Evolutionary conservation across 2,113 vertebrate genomes (phyloP).

Genomic region (Plecotus auritus): DNA sequence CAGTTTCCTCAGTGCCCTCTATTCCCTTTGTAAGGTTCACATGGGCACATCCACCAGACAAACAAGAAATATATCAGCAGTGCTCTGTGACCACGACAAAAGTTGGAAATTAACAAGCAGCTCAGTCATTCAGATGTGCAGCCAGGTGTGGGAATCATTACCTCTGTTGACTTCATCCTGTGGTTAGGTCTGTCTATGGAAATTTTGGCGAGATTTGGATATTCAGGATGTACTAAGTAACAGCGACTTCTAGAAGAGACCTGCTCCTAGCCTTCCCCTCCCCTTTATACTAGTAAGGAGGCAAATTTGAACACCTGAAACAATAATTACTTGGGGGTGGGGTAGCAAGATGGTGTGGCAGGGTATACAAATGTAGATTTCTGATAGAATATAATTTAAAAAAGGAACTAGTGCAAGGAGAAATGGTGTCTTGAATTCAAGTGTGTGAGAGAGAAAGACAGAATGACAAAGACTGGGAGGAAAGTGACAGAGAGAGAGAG

Average conservation of each 20-base stretch:
- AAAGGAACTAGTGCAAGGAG: not conserved
- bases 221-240: not conserved
- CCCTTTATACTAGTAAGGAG: not conserved
- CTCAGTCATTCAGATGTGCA: not conserved
- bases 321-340: not conserved
- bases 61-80: not conserved
- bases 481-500: not conserved
- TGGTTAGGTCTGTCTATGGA: not conserved
- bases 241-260: not conserved
- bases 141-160: not conserved
- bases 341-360: not conserved
- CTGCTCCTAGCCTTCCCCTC: not conserved
- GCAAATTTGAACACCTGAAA: not conserved
- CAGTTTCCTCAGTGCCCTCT: not conserved
- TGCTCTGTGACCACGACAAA: not conserved
- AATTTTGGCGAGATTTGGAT: not conserved
- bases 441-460: not conserved
- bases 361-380: not conserved
- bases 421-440: not conserved
- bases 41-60: not conserved
- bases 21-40: not conserved
- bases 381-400: not conserved
- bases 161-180: not conserved
- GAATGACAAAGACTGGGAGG: not conserved
- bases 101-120: not conserved